Evolutionary conservation across 2,797 vertebrate genomes (phyloP), one percentile per base, ranked within the genome.

Genomic region (Rhinatrema bivittatum): DNA sequence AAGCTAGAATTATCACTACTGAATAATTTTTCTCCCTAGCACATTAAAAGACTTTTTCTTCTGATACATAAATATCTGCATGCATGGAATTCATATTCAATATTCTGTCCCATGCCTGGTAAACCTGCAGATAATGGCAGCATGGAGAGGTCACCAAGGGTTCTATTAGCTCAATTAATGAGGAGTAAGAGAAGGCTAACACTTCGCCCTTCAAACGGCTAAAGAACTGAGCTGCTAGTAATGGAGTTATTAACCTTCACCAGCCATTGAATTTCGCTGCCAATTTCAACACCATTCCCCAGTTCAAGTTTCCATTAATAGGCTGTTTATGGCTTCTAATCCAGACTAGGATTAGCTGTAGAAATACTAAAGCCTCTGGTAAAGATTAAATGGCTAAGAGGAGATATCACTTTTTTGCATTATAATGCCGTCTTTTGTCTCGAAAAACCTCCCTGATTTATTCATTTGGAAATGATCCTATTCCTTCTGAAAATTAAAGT

Each of bases 151-250:
- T 91, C 86, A 74, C 66, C n/a, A 29, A 62, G 68, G 88, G 88
- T 88, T 89, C 87, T 91, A 92, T 96, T 94, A 93, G 88, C 88
- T 89, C 86, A 84, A 91, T 93, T 97, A 98, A 96, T 91, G 91
- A 93, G 90, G 88, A 93, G 89, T 90, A 94, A 94, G 94, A 88
- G 80, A 85, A 69, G 79, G 84, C 91, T 89, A 88, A 92, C 85
- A 82, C 72, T 57, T 62, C 60, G 79, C 81, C 87, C 88, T 87
- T 81, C 84, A 84, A 89, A 88, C 51, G 84, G 89, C 87, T 90
- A 74, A 84, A 73, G 78, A 61, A 36, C 79, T 81, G 88, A 89
- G 91, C 87, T 82, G 83, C 78, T 83, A 80, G 91, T 97, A 96
- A 97, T 96, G 71, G 91, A 93, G 91, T 98, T 93, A 97, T 97